Evolutionary conservation across 2,113 vertebrate genomes (phyloP).

Genomic region (Elachura formosa): DNA sequence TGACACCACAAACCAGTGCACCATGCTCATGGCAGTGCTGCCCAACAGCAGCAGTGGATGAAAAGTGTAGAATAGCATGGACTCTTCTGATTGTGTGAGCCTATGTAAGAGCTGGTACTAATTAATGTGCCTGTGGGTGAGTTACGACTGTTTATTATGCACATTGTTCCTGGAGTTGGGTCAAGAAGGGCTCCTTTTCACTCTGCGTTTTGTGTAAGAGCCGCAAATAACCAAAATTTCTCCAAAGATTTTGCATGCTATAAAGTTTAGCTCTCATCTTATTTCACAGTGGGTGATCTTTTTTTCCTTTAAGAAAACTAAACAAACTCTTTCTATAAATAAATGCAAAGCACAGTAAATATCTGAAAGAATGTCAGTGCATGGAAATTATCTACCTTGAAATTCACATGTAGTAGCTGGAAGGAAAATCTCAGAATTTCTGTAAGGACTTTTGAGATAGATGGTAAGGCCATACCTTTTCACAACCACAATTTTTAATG

Average conservation of each 20-base stretch:
- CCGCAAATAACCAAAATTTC: background rate
- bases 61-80: background rate
- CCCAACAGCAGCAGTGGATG: background rate
- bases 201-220: background rate
- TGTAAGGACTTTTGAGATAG: background rate
- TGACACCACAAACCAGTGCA: background rate
- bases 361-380: background rate
- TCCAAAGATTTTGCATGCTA: background rate
- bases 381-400: background rate
- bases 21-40: rapidly evolving
- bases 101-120: background rate
- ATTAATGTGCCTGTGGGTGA: background rate
- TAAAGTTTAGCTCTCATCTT: background rate
- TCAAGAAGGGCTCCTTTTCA: background rate
- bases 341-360: background rate
- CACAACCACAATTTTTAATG: background rate
- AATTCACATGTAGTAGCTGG: background rate
- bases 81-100: background rate
- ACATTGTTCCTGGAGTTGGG: background rate
- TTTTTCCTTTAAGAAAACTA: background rate
- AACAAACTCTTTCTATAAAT: background rate
- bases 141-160: background rate
- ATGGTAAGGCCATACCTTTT: background rate
- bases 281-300: background rate
- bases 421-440: background rate